Percentiles rank a stretch among this genome's conserved stretches.
phyloP scores from a whole-genome alignment of 1,140 invertebrate genomes.

The Drosophila repletoides region DNA sequence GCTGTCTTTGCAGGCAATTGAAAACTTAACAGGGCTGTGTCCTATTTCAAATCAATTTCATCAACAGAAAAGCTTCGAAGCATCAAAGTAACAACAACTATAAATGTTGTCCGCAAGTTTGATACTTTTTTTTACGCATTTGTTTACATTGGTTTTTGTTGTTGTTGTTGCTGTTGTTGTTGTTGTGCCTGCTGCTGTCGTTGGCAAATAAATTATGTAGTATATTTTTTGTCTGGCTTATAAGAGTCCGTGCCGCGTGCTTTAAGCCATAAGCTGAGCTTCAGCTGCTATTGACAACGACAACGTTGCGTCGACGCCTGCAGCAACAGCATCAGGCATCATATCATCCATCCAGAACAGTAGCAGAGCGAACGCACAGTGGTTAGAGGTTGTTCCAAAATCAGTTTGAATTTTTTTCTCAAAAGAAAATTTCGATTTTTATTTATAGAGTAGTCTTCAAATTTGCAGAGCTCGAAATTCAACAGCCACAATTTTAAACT shows the following conservation, averaged over 20 bases:
- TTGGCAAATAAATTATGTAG: constrained; percentile 25
- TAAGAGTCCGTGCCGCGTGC: background rate
- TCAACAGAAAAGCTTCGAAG: constrained; percentile 21
- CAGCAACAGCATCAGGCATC: background rate
- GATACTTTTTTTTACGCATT: constrained; percentile 7
- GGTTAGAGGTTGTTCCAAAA: too few relatives aligned
- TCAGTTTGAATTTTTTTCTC: too few relatives aligned
- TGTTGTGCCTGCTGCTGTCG: background rate
- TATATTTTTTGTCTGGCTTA: constrained; percentile 4
- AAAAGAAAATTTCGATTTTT: too few relatives aligned
- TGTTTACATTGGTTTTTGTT: constrained; percentile 5
- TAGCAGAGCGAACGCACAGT: constrained; percentile 10
- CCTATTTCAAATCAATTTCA: constrained; percentile 37
- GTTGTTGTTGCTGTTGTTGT: constrained; percentile 6
- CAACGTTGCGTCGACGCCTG: background rate
- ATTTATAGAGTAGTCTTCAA: too few relatives aligned
- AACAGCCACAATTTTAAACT: too few relatives aligned
- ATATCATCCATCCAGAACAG: constrained; percentile 16
- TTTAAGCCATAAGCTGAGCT: constrained; percentile 15
- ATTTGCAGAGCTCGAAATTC: too few relatives aligned
- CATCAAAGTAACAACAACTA: background rate
- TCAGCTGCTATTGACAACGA: constrained; percentile 20
- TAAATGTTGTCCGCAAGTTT: background rate
- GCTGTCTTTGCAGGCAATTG: background rate
- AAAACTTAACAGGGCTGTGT: constrained; percentile 1